Base-by-base conservation (phyloP, 2,888 invertebrate species). In the Reticulitermes lucifugus region DNA sequence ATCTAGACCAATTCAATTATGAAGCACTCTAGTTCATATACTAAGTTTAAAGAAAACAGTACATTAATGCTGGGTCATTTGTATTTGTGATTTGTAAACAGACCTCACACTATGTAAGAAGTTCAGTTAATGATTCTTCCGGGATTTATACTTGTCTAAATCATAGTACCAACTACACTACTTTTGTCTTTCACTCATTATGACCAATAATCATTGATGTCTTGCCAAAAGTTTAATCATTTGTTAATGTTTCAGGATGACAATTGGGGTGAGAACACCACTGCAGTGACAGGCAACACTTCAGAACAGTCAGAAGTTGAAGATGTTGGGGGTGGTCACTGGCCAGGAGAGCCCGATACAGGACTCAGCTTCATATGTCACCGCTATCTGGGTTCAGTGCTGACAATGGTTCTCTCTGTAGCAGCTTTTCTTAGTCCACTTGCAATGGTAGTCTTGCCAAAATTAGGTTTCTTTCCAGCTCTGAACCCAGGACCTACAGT, bases 221-320 rank as follows among this genome's bases (percentile, higher is more conserved):
- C 51, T 51, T 51, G 14, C 51, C 51, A 51, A 14, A 12, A 9
- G 14, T 55, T 55, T 55, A 77, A 77, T 43, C 21, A 77, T 77
- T 43, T n/a, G 18, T 51, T 51, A 9, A 51, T 83, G 70, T 79
- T 77, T 86, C 96, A 98, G 92, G 99, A 99, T 91, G 99, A 99
- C 89, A 98, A 98, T 91, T 99, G 99, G 99, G 98, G 98, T n/a
- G 99, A 99, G 91, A 98, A 98, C 89, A 98, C 98, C 0, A 99
- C 99, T 0, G 98, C 98, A 0, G 96, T 99, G 59, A 99, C 99
- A 0, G 98, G 98, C 18, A 98, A 98, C 89, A 98, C 98, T 1
- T 98, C 98, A 0, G 99, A 98, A 90, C 97, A 98, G 88, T 98
- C 98, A 6, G 96, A 97, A 88, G 98, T 98, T 0, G 96, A 97